Evolutionary conservation across 1,140 invertebrate genomes (phyloP), one percentile per base, ranked within the genome.

Genomic region (Cotesia typhae): DNA sequence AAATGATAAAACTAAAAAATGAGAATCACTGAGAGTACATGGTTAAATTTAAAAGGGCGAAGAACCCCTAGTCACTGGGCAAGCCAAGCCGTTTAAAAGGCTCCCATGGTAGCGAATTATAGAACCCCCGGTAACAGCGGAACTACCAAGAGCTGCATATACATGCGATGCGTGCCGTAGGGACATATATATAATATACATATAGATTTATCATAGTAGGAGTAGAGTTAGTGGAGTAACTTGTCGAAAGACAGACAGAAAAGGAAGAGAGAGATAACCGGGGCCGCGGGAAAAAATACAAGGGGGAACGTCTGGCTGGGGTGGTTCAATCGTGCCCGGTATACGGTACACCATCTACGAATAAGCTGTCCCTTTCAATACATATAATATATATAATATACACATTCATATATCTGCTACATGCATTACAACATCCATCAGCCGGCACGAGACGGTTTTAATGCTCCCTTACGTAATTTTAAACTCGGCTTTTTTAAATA

Each of bases 341-440:
- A 4, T n/a, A 52, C 36, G 20, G 28, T 65, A 17, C 41, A 38
- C 47, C 55, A 51, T 72, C 35, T 3, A 53, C 14, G 41, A 17
- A 41, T 51, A 17, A 38, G 71, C 41, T 67, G 38, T 70, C 5
- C 59, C 38, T 4, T 4, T 35, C 57, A 4, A 7, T 37, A 28
- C 17, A 12, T 55, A 59, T 70, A 36, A 35, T 66, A 75, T 75
- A 69, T 73, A 70, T 72, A 73, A 69, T 73, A 70, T 72, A 73
- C 76, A 71, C 67, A 69, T 69, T 76, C 75, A 75, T 67, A 70
- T 69, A 75, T 61, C 66, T 78, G 76, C 76, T 73, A 75, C 73
- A 76, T 77, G 69, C 74, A 82, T 83, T 81, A 84, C 76, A 73
- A 75, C 73, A 76, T 77, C 69, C 75, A 82, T 83, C 82, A 84